Conservation (phyloP, 2,797 vertebrate genomes). For the Phataginus tetradactyla region DNA sequence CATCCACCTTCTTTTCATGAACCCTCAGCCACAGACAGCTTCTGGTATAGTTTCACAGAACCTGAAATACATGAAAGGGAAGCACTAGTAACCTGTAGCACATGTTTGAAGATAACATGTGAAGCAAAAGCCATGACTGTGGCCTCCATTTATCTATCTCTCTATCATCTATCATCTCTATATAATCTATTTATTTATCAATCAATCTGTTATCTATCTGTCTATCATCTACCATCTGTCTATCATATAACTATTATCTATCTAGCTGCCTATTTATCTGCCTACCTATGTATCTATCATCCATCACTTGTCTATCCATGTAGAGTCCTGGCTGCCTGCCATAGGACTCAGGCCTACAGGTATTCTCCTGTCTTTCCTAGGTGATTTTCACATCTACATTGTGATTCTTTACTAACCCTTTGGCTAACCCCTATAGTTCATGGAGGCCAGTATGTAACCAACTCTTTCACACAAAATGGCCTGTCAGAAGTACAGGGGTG, state of each 20-base stretch:
- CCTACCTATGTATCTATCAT: neutral
- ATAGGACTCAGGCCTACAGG: neutral
- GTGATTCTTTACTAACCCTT: constrained; percentile 13
- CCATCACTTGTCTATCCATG: neutral
- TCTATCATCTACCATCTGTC: neutral
- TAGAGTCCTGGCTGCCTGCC: neutral
- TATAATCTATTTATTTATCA: neutral
- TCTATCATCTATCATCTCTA: neutral
- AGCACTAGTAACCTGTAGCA: neutral
- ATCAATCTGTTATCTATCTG: neutral
- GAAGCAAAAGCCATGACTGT: neutral
- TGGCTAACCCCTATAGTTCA: constrained; percentile 21
- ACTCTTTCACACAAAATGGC: constrained; percentile 64
- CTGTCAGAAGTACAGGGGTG: constrained; percentile 56
- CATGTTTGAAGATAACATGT: neutral
- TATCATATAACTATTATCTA: neutral
- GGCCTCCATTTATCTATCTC: neutral
- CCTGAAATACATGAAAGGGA: neutral
- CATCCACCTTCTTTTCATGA: neutral
- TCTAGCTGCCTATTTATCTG: neutral
- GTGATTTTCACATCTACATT: constrained; percentile 4
- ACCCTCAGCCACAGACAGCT: neutral
- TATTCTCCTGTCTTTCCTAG: neutral
- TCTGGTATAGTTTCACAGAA: neutral
- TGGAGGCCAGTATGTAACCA: constrained; percentile 52